Percentiles rank a stretch among this genome's conserved stretches.
Evolutionary conservation across 2,888 invertebrate genomes (phyloP).

Genomic region (Hipparchia semele): DNA sequence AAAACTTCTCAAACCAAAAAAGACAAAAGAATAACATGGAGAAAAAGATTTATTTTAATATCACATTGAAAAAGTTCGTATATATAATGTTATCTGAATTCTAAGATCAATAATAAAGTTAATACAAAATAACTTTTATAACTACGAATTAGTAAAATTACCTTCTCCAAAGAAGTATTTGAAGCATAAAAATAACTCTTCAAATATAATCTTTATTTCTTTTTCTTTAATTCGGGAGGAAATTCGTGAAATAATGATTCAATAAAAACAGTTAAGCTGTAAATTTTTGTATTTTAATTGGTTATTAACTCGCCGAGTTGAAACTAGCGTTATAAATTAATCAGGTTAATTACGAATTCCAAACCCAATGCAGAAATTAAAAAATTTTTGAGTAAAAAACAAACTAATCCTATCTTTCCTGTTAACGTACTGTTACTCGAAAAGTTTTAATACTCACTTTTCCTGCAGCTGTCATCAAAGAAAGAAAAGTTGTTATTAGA

Average conservation of each 20-base stretch:
- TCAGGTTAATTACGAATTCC: constrained; percentile 5
- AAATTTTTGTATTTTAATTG: neutral
- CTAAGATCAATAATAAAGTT: too few species aligned
- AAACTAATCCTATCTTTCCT: neutral
- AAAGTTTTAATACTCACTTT: neutral
- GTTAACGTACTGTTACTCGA: neutral
- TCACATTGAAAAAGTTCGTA: too few species aligned
- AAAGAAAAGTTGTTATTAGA: too few species aligned
- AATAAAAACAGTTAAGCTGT: neutral
- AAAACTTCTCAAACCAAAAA: too few species aligned
- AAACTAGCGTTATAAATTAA: neutral
- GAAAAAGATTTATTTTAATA: too few species aligned
- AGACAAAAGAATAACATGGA: too few species aligned
- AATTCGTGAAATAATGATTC: neutral
- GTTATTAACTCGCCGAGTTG: neutral
- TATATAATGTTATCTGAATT: too few species aligned
- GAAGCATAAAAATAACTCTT: neutral
- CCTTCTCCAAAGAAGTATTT: too few species aligned
- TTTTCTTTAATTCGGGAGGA: neutral
- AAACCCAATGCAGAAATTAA: neutral
- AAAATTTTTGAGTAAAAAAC: neutral
- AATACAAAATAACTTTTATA: too few species aligned
- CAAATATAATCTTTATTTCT: neutral
- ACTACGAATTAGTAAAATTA: too few species aligned
- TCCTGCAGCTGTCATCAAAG: too few species aligned